Percentiles rank a stretch among this genome's conserved stretches.
phyloP scores from a whole-genome alignment of 1,140 invertebrate genomes.

The Lepidurus arcticus region DNA sequence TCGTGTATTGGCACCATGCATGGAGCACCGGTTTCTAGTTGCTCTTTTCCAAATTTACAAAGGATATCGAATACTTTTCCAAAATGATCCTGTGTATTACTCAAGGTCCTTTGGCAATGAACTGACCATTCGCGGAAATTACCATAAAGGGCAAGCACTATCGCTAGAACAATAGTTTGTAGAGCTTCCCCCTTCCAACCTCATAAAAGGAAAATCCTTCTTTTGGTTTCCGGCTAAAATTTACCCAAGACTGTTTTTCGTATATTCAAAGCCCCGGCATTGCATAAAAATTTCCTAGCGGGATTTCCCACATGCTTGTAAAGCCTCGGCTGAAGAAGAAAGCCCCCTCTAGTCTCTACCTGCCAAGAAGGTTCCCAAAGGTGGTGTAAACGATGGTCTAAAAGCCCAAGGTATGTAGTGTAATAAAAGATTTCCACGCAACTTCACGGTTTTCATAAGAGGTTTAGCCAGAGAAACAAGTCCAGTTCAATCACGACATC shows the following conservation, averaged over 20 bases:
- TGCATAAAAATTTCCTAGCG: neutral
- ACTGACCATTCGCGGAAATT: neutral
- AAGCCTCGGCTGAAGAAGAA: neutral
- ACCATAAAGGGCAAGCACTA: neutral
- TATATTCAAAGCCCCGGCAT: neutral
- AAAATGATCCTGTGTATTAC: neutral
- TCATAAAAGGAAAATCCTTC: neutral
- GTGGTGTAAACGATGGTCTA: no score
- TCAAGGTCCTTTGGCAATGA: neutral
- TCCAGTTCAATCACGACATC: neutral
- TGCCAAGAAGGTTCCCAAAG: neutral
- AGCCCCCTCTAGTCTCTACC: neutral
- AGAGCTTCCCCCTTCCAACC: neutral
- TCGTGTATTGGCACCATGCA: neutral
- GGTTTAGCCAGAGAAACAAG: neutral
- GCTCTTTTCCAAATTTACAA: no score
- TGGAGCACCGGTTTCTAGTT: no score
- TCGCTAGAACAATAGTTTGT: neutral
- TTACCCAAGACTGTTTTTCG: neutral
- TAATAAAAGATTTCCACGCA: neutral
- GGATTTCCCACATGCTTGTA: neutral
- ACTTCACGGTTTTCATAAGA: slow-evolving; percentile 3
- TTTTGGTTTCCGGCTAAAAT: neutral
- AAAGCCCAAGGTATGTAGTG: no score
- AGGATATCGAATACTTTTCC: no score